Conservation (phyloP, 64 coral and sea anemone genomes). For the Catalaphyllia jardinei region DNA sequence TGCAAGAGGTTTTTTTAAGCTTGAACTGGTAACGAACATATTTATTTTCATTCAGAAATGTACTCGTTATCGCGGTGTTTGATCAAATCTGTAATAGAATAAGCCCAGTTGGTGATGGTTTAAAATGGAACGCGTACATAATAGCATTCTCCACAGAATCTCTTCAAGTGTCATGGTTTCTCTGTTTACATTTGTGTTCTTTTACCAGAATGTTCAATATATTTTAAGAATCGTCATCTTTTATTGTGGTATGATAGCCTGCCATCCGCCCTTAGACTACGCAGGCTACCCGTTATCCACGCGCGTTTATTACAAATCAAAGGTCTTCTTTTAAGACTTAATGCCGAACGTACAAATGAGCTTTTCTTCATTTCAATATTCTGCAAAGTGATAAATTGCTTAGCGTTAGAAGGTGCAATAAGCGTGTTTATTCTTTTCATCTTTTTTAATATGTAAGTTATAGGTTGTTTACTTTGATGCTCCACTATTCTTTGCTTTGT, state of each 20-base stretch:
- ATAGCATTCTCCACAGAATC: neutral
- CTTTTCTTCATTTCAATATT: slow-evolving; percentile 8
- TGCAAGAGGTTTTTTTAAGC: neutral
- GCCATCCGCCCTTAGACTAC: too few species aligned
- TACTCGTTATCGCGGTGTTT: neutral
- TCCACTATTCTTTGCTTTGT: slow-evolving; percentile 27
- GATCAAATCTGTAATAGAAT: neutral
- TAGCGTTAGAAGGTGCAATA: slow-evolving; percentile 10
- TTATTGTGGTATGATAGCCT: neutral
- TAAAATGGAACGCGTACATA: neutral
- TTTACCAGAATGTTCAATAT: neutral
- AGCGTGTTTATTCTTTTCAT: slow-evolving; percentile 41
- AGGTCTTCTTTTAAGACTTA: neutral
- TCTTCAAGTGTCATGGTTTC: slow-evolving; percentile 30
- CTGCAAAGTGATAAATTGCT: slow-evolving; percentile 19
- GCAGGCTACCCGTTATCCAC: too few species aligned
- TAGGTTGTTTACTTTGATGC: slow-evolving; percentile 22
- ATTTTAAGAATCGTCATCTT: neutral
- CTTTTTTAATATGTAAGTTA: slow-evolving; percentile 46
- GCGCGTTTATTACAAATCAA: neutral
- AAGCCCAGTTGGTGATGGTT: neutral
- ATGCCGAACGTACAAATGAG: neutral
- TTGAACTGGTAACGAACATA: neutral
- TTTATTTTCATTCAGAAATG: neutral
- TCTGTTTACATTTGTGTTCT: slow-evolving; percentile 9